phyloP scores from a whole-genome alignment of 2,888 invertebrate species.

The Macrophya alboannulata region DNA sequence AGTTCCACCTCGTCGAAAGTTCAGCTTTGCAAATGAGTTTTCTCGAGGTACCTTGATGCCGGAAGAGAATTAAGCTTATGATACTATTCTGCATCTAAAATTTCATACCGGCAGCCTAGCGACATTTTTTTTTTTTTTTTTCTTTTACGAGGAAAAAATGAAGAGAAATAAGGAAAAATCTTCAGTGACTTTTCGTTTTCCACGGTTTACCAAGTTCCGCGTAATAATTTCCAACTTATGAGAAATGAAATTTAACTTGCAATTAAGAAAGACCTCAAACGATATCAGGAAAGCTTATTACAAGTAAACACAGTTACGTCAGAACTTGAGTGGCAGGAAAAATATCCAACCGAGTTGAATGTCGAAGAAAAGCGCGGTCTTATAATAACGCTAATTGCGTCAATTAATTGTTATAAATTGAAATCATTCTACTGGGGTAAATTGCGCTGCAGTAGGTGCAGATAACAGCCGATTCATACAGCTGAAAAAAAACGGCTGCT shows the following conservation, averaged over 20 bases:
- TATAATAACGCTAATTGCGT: not conserved
- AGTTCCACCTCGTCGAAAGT: constrained; percentile 45
- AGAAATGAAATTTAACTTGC: constrained; percentile 16
- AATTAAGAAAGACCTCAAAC: constrained; percentile 26
- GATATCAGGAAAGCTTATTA: not conserved
- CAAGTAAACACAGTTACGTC: not conserved
- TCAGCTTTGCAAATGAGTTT: constrained; percentile 44
- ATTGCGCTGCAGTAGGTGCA: not conserved
- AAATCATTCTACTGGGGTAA: not conserved
- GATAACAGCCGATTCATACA: not conserved
- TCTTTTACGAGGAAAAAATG: too few species aligned
- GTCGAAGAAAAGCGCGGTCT: constrained; percentile 1
- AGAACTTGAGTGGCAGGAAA: constrained; percentile 15
- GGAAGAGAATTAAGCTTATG: constrained; percentile 5
- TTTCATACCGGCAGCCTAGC: not conserved
- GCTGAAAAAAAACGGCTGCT: not conserved
- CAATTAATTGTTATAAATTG: constrained; percentile 6
- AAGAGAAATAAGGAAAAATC: too few species aligned
- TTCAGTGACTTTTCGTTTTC: not conserved
- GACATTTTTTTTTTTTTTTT: too few species aligned
- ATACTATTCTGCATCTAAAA: not conserved
- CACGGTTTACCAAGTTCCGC: not conserved
- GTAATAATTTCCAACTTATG: not conserved
- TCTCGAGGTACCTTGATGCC: not conserved
- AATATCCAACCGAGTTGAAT: constrained; percentile 3